A percentile compares a stretch with the other conserved stretches of the same genome.
phyloP scores from a whole-genome alignment of 1,140 invertebrate genomes.

The Aphelinus certus region DNA sequence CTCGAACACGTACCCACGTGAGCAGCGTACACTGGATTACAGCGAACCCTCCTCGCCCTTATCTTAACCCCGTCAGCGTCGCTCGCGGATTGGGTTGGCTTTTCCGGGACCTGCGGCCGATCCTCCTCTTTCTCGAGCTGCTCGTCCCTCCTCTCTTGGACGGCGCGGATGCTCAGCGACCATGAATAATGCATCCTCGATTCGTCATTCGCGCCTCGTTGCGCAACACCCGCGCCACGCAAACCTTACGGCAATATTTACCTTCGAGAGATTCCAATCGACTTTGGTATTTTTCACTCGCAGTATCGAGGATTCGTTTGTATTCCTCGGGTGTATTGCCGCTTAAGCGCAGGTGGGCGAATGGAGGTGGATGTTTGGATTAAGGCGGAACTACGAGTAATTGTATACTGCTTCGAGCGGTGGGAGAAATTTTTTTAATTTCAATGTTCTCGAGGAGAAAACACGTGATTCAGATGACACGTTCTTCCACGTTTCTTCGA shows the following conservation, averaged over 20 bases:
- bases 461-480: no score
- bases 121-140: conserved; percentile 2
- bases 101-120: background rate
- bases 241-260: no score
- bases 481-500: no score
- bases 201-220: conserved; percentile 11
- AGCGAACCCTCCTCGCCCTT: conserved; percentile 7
- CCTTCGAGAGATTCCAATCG: no score
- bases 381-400: background rate
- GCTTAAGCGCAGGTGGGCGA: background rate
- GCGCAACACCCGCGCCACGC: background rate
- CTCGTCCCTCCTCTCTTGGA: background rate
- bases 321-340: background rate
- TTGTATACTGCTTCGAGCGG: background rate
- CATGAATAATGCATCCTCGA: conserved; percentile 34
- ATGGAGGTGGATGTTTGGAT: background rate
- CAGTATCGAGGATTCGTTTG: background rate
- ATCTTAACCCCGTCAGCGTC: no score
- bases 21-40: background rate
- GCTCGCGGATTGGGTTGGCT: no score
- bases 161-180: background rate
- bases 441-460: background rate
- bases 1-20: background rate
- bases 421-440: background rate
- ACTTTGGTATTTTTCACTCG: no score